A percentile compares a stretch with the other conserved stretches of the same genome.
phyloP scores from a whole-genome alignment of 2,113 vertebrate genomes.

The Camelus dromedarius region DNA sequence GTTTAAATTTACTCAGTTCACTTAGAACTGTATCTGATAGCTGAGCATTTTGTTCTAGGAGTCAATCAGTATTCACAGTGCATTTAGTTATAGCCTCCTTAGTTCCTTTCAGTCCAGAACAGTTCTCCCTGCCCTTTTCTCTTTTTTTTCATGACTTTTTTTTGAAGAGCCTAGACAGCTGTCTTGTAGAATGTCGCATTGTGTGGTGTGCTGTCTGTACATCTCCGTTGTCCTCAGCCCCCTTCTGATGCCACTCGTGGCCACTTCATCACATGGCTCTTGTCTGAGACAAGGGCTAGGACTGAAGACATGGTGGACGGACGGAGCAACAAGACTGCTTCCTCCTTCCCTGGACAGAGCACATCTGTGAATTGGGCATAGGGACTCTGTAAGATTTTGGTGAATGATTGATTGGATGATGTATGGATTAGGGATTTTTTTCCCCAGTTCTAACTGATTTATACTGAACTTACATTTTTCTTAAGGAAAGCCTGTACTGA shows the following conservation, averaged over 20 bases:
- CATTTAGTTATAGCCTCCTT: not conserved
- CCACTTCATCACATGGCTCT: not conserved
- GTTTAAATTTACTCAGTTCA: not conserved
- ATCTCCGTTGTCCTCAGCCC: not conserved
- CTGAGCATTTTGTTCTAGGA: not conserved
- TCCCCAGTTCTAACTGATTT: not conserved
- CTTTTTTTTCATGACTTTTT: not conserved
- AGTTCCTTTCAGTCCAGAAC: not conserved
- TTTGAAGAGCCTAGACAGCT: slow-evolving; percentile 17
- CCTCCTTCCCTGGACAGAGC: not conserved
- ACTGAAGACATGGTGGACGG: not conserved
- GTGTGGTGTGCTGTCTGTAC: not conserved
- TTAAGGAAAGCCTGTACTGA: not conserved
- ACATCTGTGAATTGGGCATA: rapidly evolving
- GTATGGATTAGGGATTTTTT: not conserved
- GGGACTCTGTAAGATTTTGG: not conserved
- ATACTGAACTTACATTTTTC: not conserved
- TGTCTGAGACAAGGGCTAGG: not conserved
- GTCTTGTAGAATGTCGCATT: not conserved
- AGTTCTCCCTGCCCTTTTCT: not conserved
- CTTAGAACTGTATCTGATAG: not conserved
- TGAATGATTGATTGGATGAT: not conserved
- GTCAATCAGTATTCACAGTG: not conserved
- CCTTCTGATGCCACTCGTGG: not conserved
- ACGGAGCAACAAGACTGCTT: not conserved